Evolutionary conservation across 1,140 invertebrate genomes (phyloP).

Genomic region (Drosophila navojoa): DNA sequence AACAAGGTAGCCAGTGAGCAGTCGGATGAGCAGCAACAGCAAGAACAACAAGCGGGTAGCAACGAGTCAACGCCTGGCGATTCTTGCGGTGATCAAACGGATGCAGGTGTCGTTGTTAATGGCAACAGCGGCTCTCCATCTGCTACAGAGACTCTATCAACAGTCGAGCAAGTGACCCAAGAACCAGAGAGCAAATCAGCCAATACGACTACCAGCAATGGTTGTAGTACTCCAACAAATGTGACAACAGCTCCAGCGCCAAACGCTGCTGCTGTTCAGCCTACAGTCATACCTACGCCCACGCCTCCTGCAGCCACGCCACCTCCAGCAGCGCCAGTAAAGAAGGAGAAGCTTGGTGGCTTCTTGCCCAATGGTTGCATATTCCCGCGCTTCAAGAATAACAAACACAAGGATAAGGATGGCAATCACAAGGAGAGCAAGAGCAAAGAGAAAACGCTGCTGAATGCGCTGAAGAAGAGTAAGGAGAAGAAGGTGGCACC

Average conservation of each 20-base stretch:
- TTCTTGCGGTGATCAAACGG: slow-evolving; percentile 63
- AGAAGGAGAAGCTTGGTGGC: slow-evolving; percentile 82
- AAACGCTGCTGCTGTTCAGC: slow-evolving; percentile 7
- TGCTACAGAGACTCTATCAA: neutral
- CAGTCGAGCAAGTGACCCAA: slow-evolving; percentile 32
- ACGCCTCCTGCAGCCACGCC: slow-evolving; percentile 32
- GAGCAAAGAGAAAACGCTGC: slow-evolving; percentile 79
- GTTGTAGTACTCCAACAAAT: slow-evolving; percentile 22
- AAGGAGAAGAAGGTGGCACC: slow-evolving; percentile 80
- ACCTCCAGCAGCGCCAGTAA: slow-evolving; percentile 52
- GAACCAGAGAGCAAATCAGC: slow-evolving; percentile 39
- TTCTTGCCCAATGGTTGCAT: slow-evolving; percentile 83
- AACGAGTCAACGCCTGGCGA: slow-evolving; percentile 32
- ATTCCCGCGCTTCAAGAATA: slow-evolving; percentile 83
- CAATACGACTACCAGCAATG: slow-evolving; percentile 41
- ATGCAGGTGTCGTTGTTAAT: slow-evolving; percentile 42
- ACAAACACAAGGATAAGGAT: slow-evolving; percentile 82
- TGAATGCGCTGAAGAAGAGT: slow-evolving; percentile 80
- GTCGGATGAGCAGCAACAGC: slow-evolving; percentile 39
- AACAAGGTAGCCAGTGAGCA: slow-evolving; percentile 73
- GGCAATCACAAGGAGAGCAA: slow-evolving; percentile 78
- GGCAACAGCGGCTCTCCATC: slow-evolving; percentile 38
- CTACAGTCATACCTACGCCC: slow-evolving; percentile 9
- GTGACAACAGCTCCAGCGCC: slow-evolving; percentile 8
- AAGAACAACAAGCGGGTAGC: slow-evolving; percentile 13